Evolutionary conservation across 2,888 invertebrate genomes (phyloP), one percentile per base, ranked within the genome.

Genomic region (Cryptocheilus praepositus): DNA sequence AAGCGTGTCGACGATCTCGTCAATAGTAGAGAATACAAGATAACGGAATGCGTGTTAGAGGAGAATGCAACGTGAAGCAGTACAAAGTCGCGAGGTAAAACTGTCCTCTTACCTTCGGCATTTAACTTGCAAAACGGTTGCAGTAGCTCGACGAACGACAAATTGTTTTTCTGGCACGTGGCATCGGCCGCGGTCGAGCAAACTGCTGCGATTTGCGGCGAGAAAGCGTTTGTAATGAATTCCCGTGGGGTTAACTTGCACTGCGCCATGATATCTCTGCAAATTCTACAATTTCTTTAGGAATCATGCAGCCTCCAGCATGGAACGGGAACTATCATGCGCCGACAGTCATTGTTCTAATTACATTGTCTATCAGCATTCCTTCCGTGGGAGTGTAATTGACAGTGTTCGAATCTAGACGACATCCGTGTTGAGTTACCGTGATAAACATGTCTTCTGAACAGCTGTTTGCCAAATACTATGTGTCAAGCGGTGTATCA

Each of bases 141-240:
- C 61, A 98, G 89, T 72, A 98, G 89, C 90, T 98, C 97, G 61
- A 95, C 93, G 86, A 98, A 96, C 44, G 94, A 93, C 71, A 98
- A 91, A 90, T 97, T 96, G 89, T 98, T 98, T 86, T 96, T 97
- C 79, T 94, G 93, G 84, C 97, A 96, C 64, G 95, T 90, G 83
- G 93, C 92, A 83, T 97, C 96, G 13, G 96, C 98, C 87, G 93
- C 92, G 51, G 93, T 90, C 83, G 96, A 96, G 84, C 94, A 94
- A 77, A 97, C 90, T 22, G 96, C 95, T 57, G 96, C 97, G 74
- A 98, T 92, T 88, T 95, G 92, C 0, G 98, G 98, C 54, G 95
- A 95, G 90, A 98, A 98, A 51, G 96, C 94, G 89, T 94, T 94
- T 89, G 95, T 94, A 77, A 98, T 95, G 88, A 97, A 95, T 89